These are phyloP conservation scores for Drosophila koepferae DNA, from an alignment of 2,888 invertebrate species.

Conservation along the genomic window DNA sequence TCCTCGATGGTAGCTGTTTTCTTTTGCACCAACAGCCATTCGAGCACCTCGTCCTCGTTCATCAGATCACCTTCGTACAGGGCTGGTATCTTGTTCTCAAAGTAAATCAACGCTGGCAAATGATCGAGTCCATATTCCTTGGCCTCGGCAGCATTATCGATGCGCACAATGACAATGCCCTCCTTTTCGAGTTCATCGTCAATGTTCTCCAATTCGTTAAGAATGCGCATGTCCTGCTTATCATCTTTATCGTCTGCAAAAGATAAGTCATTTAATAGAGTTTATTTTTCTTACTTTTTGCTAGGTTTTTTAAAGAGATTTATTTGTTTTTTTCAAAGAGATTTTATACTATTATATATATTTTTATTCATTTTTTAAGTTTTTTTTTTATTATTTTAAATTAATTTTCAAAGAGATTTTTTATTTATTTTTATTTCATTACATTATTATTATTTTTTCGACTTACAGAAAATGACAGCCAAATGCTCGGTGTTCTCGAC, in stretches of 20 bases:
- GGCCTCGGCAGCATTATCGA: conserved; percentile 95
- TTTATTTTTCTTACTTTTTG: no score
- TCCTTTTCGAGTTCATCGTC: conserved; percentile 96
- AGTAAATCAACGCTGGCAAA: conserved; percentile 92
- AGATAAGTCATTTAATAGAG: no score
- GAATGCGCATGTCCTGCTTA: conserved; percentile 93
- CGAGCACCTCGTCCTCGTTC: conserved; percentile 96
- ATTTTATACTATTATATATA: no score
- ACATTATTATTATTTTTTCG: neutral
- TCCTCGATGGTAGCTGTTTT: conserved; percentile 96
- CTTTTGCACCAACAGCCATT: conserved; percentile 94
- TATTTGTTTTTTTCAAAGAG: no score
- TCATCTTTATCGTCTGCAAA: conserved; percentile 93
- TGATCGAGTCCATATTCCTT: conserved; percentile 96
- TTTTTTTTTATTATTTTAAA: no score
- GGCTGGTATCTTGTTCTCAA: conserved; percentile 95
- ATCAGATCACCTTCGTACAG: conserved; percentile 96
- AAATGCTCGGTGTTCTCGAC: conserved; percentile 92
- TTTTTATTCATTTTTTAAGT: neutral
- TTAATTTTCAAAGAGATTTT: no score
- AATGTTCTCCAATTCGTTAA: conserved; percentile 96
- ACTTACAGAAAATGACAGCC: conserved; percentile 96
- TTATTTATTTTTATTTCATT: no score
- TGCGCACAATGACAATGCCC: conserved; percentile 95
- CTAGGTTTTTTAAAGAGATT: no score